Evolutionary conservation across 2,888 invertebrate species (phyloP).

Genomic region (Palloptera scutellata): DNA sequence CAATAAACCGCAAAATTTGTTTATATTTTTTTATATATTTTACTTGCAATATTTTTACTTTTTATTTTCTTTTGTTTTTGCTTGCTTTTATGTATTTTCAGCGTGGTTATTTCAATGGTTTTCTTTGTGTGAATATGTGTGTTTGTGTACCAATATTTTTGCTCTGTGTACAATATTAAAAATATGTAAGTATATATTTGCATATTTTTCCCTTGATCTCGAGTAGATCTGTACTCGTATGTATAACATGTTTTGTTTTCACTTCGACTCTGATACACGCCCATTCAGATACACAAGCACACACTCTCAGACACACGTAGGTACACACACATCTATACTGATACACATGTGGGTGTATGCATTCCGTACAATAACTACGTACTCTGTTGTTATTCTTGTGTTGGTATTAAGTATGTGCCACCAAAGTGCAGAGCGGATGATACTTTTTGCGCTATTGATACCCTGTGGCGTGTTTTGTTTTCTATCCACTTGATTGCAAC

Average conservation of each 20-base stretch:
- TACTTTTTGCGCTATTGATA: background rate
- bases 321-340: background rate
- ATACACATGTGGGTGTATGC: background rate
- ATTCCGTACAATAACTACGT: too few relatives aligned
- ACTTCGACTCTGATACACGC: too few relatives aligned
- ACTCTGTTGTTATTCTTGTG: background rate
- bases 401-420: background rate
- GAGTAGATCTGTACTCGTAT: too few relatives aligned
- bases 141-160: background rate
- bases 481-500: background rate
- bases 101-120: background rate
- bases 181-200: conserved; percentile 24
- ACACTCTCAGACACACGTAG: background rate
- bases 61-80: background rate
- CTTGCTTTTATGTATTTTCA: background rate
- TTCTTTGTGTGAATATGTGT: background rate
- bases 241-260: too few relatives aligned
- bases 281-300: background rate
- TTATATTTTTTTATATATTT: conserved; percentile 25
- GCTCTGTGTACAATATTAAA: conserved; percentile 4
- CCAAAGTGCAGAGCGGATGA: background rate
- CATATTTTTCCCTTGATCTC: background rate
- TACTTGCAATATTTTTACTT: background rate
- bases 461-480: background rate
- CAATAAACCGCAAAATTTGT: conserved; percentile 36